Evolutionary conservation across 1,140 invertebrate species (phyloP).

Genomic region (Copidosoma floridanum): DNA sequence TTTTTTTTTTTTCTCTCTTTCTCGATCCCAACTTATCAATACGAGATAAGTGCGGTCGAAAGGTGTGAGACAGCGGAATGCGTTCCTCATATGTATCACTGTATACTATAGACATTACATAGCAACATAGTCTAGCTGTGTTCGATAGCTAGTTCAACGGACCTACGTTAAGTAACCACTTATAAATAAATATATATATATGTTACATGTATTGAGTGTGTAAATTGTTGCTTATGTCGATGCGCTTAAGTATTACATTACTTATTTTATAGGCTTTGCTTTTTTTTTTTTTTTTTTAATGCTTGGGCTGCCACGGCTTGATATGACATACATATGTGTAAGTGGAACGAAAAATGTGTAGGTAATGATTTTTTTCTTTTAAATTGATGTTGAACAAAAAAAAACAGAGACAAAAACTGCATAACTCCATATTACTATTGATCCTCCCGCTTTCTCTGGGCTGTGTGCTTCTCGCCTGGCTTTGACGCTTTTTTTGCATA

Average conservation of each 20-base stretch:
- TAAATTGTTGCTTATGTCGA: neutral
- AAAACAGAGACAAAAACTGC: too few species aligned
- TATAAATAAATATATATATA: neutral
- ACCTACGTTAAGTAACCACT: too few species aligned
- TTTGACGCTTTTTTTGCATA: conserved; percentile 13
- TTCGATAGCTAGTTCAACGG: neutral
- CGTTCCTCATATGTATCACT: too few species aligned
- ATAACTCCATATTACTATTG: neutral
- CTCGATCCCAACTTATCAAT: neutral
- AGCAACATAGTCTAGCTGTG: neutral
- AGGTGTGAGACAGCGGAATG: conserved; percentile 14
- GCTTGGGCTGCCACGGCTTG: conserved; percentile 4
- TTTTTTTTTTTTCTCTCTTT: neutral
- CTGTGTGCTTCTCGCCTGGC: conserved; percentile 18
- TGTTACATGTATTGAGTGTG: neutral
- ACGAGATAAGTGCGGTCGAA: neutral
- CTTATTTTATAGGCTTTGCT: neutral
- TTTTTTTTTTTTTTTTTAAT: too few species aligned
- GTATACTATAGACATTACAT: neutral
- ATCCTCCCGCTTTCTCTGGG: conserved; percentile 4
- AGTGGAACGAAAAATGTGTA: too few species aligned
- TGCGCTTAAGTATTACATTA: conserved; percentile 10
- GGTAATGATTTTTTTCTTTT: too few species aligned
- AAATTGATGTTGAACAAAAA: too few species aligned
- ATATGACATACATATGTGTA: too few species aligned